Conservation (phyloP, 2,113 vertebrate genomes). For the Lasiurus borealis region DNA sequence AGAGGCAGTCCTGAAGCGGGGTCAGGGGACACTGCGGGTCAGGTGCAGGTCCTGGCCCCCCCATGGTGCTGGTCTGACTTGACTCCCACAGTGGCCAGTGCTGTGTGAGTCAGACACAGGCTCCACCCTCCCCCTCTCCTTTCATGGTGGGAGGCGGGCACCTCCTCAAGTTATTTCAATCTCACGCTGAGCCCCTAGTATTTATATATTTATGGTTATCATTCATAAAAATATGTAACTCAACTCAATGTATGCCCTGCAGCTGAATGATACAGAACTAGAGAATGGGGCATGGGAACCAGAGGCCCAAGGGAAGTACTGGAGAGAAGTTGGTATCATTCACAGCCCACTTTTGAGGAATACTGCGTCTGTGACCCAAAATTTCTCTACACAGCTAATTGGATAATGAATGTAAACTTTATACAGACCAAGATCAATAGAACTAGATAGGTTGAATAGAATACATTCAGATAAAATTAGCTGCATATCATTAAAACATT, state of each 20-base stretch:
- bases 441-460: background rate
- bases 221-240: background rate
- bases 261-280: background rate
- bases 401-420: background rate
- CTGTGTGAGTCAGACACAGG: too few species aligned
- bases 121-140: too few species aligned
- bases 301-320: background rate
- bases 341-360: background rate
- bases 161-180: too few species aligned
- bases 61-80: too few species aligned
- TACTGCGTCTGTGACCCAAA: background rate
- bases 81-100: too few species aligned
- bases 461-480: conserved; percentile 32
- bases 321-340: background rate
- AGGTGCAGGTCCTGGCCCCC: too few species aligned
- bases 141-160: too few species aligned
- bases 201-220: background rate
- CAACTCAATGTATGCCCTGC: background rate
- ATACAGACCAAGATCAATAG: background rate
- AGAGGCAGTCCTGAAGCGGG: too few species aligned
- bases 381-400: background rate
- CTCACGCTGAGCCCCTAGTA: too few species aligned
- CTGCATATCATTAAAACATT: background rate
- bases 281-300: background rate
- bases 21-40: too few species aligned